A percentile compares a stretch with the other conserved stretches of the same genome.
Conservation (phyloP, 2,113 vertebrate genomes). For the Dicentrarchus labrax region DNA sequence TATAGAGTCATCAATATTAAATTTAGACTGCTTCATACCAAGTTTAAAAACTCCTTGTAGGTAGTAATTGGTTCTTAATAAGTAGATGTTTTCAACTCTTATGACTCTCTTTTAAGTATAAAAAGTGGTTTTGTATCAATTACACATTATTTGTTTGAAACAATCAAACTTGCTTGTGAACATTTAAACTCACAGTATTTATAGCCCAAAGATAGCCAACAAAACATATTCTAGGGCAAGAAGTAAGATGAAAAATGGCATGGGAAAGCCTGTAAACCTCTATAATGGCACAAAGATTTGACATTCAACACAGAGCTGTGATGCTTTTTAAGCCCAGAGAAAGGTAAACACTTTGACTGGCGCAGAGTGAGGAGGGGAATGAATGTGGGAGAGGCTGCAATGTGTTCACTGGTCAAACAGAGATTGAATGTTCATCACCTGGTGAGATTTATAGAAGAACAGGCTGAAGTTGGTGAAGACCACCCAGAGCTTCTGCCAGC, state of each 20-base stretch:
- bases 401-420: slow-evolving; percentile 19
- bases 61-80: too few species aligned
- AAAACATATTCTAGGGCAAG: neutral
- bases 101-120: neutral
- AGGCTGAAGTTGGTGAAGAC: slow-evolving; percentile 99
- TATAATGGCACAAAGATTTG: slow-evolving; percentile 28
- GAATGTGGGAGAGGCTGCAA: neutral
- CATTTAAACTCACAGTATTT: neutral
- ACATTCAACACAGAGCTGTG: slow-evolving; percentile 66
- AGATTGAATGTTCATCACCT: slow-evolving; percentile 83
- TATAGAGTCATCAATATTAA: too few species aligned
- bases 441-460: slow-evolving; percentile 99
- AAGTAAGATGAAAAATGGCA: neutral
- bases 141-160: neutral
- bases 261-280: slow-evolving; percentile 36
- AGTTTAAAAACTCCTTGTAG: too few species aligned
- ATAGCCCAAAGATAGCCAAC: too few species aligned
- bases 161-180: neutral
- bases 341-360: slow-evolving; percentile 32
- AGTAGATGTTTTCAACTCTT: neutral
- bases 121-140: neutral
- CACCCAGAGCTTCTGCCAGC: slow-evolving; percentile 99
- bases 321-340: slow-evolving; percentile 33
- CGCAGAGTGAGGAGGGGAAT: neutral
- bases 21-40: too few species aligned